Evolutionary conservation across 1,140 invertebrate species (phyloP).

Genomic region (Drosophila micromelanica): DNA sequence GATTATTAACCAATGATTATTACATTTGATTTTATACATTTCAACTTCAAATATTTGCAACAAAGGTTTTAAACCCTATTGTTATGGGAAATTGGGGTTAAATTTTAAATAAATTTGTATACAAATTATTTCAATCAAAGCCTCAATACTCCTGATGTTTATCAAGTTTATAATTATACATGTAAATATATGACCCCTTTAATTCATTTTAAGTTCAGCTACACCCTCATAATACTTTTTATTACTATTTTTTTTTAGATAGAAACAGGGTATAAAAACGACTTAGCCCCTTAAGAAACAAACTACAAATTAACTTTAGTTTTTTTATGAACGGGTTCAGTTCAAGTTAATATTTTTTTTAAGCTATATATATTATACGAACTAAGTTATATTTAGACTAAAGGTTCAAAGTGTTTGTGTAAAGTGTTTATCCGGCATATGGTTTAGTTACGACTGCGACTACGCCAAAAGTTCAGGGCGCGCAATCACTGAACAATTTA

Average conservation of each 20-base stretch:
- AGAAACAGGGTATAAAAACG: constrained; percentile 10
- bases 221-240: background rate
- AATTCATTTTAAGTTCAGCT: no score
- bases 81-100: no score
- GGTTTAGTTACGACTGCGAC: constrained; percentile 43
- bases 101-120: no score
- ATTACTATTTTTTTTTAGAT: background rate
- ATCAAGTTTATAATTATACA: no score
- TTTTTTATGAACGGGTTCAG: background rate
- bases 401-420: constrained; percentile 4
- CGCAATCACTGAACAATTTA: constrained; percentile 20
- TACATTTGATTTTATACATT: no score
- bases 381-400: background rate
- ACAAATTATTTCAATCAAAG: no score
- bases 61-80: no score
- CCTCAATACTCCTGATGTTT: no score
- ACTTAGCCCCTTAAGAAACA: background rate
- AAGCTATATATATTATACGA: background rate
- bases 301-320: background rate
- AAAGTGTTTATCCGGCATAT: constrained; percentile 51
- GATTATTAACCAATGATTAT: no score
- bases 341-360: background rate
- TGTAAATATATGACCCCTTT: background rate
- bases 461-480: constrained; percentile 29
- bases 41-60: no score